Conservation (phyloP, 1,140 invertebrate species). For the Drosophila nasuta region DNA sequence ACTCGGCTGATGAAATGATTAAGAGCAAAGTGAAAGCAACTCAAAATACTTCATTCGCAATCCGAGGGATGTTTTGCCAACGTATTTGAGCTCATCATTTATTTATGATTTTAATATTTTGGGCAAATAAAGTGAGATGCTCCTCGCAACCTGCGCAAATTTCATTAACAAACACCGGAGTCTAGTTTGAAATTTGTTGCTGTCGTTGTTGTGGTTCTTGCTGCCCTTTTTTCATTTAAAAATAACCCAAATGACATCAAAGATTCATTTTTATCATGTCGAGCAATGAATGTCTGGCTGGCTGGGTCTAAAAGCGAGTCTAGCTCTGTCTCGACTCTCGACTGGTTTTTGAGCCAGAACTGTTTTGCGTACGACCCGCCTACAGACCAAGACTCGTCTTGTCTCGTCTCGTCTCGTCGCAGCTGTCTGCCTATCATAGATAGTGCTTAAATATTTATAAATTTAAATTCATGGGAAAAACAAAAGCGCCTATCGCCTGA, state of each 20-base stretch:
- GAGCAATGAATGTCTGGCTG: slow-evolving; percentile 54
- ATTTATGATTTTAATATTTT: slow-evolving; percentile 79
- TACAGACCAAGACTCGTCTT: slow-evolving; percentile 16
- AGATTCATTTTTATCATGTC: slow-evolving; percentile 79
- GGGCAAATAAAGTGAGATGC: slow-evolving; percentile 62
- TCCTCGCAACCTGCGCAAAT: slow-evolving; percentile 53
- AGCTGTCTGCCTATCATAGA: slow-evolving; percentile 40
- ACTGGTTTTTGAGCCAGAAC: slow-evolving; percentile 38
- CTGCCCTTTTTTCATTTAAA: slow-evolving; percentile 74
- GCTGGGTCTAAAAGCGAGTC: slow-evolving; percentile 21
- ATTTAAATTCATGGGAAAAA: slow-evolving; percentile 81
- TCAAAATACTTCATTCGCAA: background rate
- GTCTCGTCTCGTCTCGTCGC: background rate
- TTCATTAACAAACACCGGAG: slow-evolving; percentile 70
- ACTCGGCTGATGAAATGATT: slow-evolving; percentile 21
- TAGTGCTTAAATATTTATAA: slow-evolving; percentile 81
- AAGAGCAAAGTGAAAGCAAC: slow-evolving; percentile 10
- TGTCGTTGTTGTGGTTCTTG: slow-evolving; percentile 6
- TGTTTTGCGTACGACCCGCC: slow-evolving; percentile 50
- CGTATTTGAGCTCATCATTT: slow-evolving; percentile 54
- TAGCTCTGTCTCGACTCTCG: slow-evolving; percentile 26
- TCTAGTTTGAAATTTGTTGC: slow-evolving; percentile 39
- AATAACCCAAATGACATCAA: slow-evolving; percentile 76
- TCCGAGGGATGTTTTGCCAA: background rate
- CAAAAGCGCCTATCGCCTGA: slow-evolving; percentile 62